Base-by-base conservation (phyloP, 2,113 vertebrate genomes). In the Marmota monax region DNA sequence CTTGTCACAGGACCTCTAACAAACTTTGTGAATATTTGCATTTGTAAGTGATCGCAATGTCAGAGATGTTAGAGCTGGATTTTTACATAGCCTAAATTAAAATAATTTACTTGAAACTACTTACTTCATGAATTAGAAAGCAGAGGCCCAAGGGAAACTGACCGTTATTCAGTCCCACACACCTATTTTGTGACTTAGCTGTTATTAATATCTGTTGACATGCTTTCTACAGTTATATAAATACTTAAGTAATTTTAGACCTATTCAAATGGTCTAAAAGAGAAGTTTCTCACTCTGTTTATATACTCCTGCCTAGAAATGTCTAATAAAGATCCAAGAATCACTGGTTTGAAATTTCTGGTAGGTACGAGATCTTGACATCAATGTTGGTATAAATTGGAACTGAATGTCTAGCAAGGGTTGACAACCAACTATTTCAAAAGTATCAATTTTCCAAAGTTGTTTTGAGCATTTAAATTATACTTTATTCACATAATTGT, bases 391-490 rank as follows among this genome's bases (percentile, higher is more conserved):
- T 56, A 25, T 22, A 45, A 37, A 88, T 11, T 37, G 63, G 25
- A 80, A 7, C 3, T 6, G 93, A 32, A 72, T 27, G 7, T 29
- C 0, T 32, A 82, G 20, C 17, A 9, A 20, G 1, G 2, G 17
- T 13, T 37, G 20, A 72, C 8, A 88, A 73, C 0, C 34, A 91
- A 45, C 1, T 45, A 16, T 29, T 92, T 42, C 56, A 34, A 91
- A 42, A 12, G 4, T 12, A 76, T 13, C 1, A 65, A 37, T n/a
- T 80, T 89, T 14, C 9, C 45, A 51, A 67, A 63, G 6, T 27
- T 95, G 61, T 73, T 53, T 77, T 96, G 7, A 88, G 6, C 9
- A n/a, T 61, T 88, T 76, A 91, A 87, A 53, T 3, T 82, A 2
- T 0, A 45, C 12, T 77, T 82, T 83, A 88, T 70, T 70, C 63